These are phyloP conservation scores for Contarinia nasturtii DNA, from an alignment of 1,140 invertebrate genomes.

Conservation along the genomic window DNA sequence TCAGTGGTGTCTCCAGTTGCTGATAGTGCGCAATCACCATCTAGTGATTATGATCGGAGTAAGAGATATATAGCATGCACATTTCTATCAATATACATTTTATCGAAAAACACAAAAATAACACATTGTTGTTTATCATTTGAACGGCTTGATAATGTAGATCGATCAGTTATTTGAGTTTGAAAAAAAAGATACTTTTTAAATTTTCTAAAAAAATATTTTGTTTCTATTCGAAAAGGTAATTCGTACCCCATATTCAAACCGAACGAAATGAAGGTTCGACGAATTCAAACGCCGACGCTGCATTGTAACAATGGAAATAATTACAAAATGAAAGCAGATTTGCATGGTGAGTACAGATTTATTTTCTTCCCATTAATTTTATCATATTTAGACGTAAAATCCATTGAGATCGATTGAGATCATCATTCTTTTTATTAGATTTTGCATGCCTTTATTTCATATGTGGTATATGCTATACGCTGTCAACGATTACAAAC, in stretches of 20 bases:
- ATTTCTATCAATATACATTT: background rate
- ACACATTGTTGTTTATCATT: background rate
- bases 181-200: no score
- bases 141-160: background rate
- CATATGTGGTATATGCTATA: no score
- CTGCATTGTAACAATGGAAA: background rate
- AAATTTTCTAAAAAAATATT: background rate
- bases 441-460: no score
- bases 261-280: slow-evolving; percentile 19
- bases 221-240: background rate
- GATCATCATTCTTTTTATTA: no score
- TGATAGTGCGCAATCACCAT: slow-evolving; percentile 20
- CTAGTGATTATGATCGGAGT: slow-evolving; percentile 10
- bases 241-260: slow-evolving; percentile 11
- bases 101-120: background rate
- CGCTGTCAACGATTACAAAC: no score
- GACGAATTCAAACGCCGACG: background rate
- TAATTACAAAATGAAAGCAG: slow-evolving; percentile 6
- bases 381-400: no score
- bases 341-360: slow-evolving; percentile 10
- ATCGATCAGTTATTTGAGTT: background rate
- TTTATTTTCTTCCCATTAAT: no score
- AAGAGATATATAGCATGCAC: background rate
- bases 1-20: slow-evolving; percentile 26
- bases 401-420: no score